Percentiles rank a stretch among this genome's conserved stretches.
phyloP scores from a whole-genome alignment of 2,888 invertebrate species.

The Cerastoderma edule region DNA sequence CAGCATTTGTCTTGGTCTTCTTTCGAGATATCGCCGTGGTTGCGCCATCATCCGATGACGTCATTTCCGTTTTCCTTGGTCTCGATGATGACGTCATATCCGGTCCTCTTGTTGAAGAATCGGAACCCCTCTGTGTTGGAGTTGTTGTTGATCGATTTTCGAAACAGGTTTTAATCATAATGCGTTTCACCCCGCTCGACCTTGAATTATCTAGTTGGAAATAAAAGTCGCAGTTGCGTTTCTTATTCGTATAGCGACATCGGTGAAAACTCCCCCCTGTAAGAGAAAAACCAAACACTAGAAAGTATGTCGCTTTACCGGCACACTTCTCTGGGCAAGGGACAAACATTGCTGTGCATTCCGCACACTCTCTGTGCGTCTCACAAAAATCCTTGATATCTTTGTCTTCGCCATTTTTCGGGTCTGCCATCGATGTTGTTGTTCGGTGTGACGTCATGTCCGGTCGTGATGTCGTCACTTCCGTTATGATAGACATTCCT shows the following conservation, averaged over 20 bases:
- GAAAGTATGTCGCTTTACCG: conserved; percentile 34
- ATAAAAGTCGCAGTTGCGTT: conserved; percentile 14
- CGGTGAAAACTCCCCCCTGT: conserved; percentile 6
- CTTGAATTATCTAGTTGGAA: conserved; percentile 9
- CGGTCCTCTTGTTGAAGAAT: neutral
- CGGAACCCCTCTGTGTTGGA: neutral
- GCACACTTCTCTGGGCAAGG: conserved; percentile 36
- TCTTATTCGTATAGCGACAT: neutral
- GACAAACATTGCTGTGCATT: conserved; percentile 38
- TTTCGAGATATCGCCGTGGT: neutral
- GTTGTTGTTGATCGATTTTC: neutral
- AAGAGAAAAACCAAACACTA: conserved; percentile 39
- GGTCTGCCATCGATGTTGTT: neutral
- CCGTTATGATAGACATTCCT: neutral
- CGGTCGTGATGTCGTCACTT: neutral
- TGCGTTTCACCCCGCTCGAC: neutral
- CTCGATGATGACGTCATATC: conserved; percentile 4
- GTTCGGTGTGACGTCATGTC: conserved; percentile 1
- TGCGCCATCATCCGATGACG: neutral
- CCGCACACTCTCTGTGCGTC: conserved; percentile 43
- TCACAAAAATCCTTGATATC: conserved; percentile 34
- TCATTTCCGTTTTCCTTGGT: neutral
- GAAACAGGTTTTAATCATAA: conserved; percentile 7
- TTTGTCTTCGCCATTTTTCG: neutral
- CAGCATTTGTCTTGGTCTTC: neutral